These are phyloP conservation scores for Tenebrio molitor DNA, from an alignment of 1,140 invertebrate species.

Conservation along the genomic window DNA sequence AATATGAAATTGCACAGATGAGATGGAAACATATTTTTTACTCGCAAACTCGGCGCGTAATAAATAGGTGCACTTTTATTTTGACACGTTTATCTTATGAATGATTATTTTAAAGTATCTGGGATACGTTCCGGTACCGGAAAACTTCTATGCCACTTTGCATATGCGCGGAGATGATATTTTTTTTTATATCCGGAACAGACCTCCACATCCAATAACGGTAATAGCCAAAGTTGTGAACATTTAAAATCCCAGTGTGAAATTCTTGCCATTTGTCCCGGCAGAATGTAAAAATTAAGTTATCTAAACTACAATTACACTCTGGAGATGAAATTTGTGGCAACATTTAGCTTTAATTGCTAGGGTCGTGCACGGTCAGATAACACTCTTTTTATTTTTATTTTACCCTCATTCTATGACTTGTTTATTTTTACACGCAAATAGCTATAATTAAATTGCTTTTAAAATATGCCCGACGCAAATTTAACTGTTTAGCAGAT, in stretches of 20 bases:
- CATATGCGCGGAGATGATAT: neutral
- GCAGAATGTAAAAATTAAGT: conserved; percentile 44
- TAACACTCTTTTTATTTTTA: conserved; percentile 40
- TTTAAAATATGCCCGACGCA: conserved; percentile 28
- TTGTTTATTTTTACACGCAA: conserved; percentile 40
- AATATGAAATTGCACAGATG: conserved; percentile 48
- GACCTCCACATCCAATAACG: conserved; percentile 1
- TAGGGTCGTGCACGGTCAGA: conserved; percentile 36
- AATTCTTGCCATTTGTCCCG: conserved; percentile 35
- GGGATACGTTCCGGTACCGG: neutral
- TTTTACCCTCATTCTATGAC: conserved; percentile 34
- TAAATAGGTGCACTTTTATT: conserved; percentile 40
- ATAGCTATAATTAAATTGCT: conserved; percentile 31
- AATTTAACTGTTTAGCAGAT: conserved; percentile 12
- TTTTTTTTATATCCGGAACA: neutral
- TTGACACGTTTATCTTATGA: conserved; percentile 43
- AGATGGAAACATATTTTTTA: conserved; percentile 50
- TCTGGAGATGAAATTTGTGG: conserved; percentile 45
- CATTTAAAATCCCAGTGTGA: conserved; percentile 34
- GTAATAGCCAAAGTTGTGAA: conserved; percentile 34
- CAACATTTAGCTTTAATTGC: conserved; percentile 44
- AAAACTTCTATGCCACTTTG: neutral
- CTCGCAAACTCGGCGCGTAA: conserved; percentile 22
- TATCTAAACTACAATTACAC: conserved; percentile 45
- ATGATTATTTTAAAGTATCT: conserved; percentile 35